Evolutionary conservation across 2,797 vertebrate genomes (phyloP).

Genomic region (Caiman crocodilus): DNA sequence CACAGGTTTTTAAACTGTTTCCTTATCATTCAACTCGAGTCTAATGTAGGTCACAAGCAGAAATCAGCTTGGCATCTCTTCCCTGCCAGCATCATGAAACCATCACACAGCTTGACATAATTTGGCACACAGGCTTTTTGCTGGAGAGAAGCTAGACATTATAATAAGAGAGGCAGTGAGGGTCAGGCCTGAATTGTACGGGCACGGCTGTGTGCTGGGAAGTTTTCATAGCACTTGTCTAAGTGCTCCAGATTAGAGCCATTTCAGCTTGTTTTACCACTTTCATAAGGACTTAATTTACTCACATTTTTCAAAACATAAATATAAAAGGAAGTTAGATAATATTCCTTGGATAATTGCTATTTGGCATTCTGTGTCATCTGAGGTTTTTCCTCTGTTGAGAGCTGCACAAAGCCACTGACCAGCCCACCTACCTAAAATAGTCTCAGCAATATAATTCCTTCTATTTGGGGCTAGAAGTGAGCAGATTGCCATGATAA

Average conservation of each 20-base stretch:
- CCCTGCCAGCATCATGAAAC: neutral
- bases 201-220: neutral
- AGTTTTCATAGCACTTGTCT: neutral
- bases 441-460: neutral
- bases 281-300: neutral
- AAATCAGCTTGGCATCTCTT: neutral
- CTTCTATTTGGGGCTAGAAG: conserved; percentile 5
- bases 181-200: neutral
- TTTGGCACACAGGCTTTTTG: neutral
- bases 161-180: neutral
- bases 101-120: neutral
- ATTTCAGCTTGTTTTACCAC: neutral
- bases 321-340: neutral
- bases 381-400: accelerated
- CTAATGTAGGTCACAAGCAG: neutral
- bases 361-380: neutral
- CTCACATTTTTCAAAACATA: neutral
- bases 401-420: neutral
- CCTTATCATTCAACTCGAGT: accelerated
- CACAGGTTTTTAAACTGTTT: neutral
- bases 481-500: neutral
- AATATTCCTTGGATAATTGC: neutral
- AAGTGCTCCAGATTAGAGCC: accelerated
- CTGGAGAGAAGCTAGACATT: neutral
- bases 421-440: neutral